Base-by-base conservation (phyloP, 2,797 vertebrate genomes). In the Chiroxiphia lanceolata region DNA sequence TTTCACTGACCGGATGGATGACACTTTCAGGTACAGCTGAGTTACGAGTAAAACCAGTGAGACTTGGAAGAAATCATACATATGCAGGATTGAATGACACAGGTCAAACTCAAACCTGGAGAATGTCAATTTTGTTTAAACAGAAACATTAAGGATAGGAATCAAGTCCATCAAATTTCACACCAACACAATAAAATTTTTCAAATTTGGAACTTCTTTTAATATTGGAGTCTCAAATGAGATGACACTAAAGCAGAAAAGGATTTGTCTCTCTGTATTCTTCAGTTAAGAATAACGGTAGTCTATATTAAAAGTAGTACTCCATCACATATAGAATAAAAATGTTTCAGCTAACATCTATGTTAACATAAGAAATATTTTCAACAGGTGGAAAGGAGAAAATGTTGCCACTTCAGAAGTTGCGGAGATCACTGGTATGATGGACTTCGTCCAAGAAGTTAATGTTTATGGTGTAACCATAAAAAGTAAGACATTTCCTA, bases 351-450 rank as follows among this genome's bases (percentile, higher is more conserved):
- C 33, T 80, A 68, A 21, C 21, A 57, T 21, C 27, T 60, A 25
- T 5, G 6, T 65, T 72, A 69, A 74, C 53, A 25, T 10, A 7
- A 69, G 38, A 76, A 85, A 51, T 89, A 36, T 59, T 77, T 92
- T 89, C 77, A 69, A 75, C 75, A 96, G 83, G 61, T 97, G 95
- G 94, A 97, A 97, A 94, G 93, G 90, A 86, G 91, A 97, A 96
- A 95, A 96, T 50, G 92, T 96, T 72, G 83, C 90, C n/a, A 93
- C 88, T 61, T 54, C 42, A 48, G 88, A 96, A 93, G 90, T 88
- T 3, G 45, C 33, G 0, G 90, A 96, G 29, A 22, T 95, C 48
- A 59, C 94, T n/a, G n/a, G 19, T 21, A 87, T 89, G 88, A 64
- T 83, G 74, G 83, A 95, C 65, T 93, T 94, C 69, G 59, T 95